These are phyloP conservation scores for Sorex maritimensis DNA, from an alignment of 2,797 vertebrate genomes.

Conservation along the genomic window DNA sequence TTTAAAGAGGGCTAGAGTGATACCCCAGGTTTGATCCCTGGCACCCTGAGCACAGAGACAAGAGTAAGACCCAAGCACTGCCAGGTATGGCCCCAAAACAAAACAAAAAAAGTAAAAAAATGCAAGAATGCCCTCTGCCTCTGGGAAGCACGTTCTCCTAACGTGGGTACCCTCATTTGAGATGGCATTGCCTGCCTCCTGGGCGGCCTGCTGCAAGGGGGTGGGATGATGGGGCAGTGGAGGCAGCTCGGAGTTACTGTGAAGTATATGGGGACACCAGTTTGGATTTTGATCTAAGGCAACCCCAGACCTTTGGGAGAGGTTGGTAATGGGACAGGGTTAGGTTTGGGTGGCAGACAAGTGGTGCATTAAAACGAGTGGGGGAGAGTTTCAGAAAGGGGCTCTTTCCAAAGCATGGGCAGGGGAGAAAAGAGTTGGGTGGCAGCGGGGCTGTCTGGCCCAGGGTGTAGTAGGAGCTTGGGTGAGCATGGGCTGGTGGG, in stretches of 20 bases:
- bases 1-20: too few species aligned
- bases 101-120: too few species aligned
- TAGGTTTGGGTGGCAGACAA: background rate
- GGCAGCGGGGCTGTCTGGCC: background rate
- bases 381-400: background rate
- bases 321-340: background rate
- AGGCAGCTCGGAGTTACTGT: background rate
- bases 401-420: background rate
- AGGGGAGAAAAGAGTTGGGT: background rate
- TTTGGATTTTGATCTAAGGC: constrained; percentile 41
- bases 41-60: too few species aligned
- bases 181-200: background rate
- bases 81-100: too few species aligned
- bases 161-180: background rate
- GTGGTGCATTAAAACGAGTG: background rate
- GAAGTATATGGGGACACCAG: background rate
- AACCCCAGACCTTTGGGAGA: background rate
- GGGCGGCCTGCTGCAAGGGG: background rate
- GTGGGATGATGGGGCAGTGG: background rate
- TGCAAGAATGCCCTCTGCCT: background rate
- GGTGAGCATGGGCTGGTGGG: background rate
- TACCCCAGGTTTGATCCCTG: too few species aligned
- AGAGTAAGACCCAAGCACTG: too few species aligned
- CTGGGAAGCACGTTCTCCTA: background rate
- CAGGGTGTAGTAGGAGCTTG: too few species aligned